Evolutionary conservation across 2,888 invertebrate genomes (phyloP).

Genomic region (Nyleta sp.): DNA sequence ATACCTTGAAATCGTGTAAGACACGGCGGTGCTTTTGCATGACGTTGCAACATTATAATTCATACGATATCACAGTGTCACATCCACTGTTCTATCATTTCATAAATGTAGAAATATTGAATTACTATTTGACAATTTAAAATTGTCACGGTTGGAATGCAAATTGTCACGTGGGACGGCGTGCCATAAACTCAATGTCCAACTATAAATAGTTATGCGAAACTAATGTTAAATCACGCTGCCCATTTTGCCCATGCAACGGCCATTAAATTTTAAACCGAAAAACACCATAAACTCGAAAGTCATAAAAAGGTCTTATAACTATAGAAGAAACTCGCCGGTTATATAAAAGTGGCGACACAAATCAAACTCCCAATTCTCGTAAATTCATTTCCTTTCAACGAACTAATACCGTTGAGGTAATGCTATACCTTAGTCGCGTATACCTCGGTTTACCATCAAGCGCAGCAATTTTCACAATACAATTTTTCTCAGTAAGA

Average conservation of each 20-base stretch:
- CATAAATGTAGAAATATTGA: conserved; percentile 18
- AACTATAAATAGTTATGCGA: no score
- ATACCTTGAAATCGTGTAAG: no score
- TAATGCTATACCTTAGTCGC: not conserved
- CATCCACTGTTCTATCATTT: conserved; percentile 6
- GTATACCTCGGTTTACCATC: conserved; percentile 10
- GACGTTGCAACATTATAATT: conserved; percentile 15
- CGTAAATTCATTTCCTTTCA: conserved; percentile 9
- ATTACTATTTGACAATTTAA: conserved; percentile 11
- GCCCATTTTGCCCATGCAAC: no score
- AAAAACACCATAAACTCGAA: not conserved
- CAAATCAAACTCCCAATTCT: conserved; percentile 24
- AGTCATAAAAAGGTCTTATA: no score
- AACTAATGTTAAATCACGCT: no score
- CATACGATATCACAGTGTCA: conserved; percentile 12
- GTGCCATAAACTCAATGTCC: conserved; percentile 3
- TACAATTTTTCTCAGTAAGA: conserved; percentile 37
- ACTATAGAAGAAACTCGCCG: not conserved
- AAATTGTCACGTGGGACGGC: not conserved
- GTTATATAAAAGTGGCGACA: not conserved
- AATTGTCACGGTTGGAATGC: conserved; percentile 1
- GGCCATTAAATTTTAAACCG: no score
- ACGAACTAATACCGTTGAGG: conserved; percentile 4
- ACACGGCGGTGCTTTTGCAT: not conserved
- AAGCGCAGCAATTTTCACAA: conserved; percentile 33